phyloP scores from a whole-genome alignment of 2,888 invertebrate genomes.

The Tetragonisca angustula region DNA sequence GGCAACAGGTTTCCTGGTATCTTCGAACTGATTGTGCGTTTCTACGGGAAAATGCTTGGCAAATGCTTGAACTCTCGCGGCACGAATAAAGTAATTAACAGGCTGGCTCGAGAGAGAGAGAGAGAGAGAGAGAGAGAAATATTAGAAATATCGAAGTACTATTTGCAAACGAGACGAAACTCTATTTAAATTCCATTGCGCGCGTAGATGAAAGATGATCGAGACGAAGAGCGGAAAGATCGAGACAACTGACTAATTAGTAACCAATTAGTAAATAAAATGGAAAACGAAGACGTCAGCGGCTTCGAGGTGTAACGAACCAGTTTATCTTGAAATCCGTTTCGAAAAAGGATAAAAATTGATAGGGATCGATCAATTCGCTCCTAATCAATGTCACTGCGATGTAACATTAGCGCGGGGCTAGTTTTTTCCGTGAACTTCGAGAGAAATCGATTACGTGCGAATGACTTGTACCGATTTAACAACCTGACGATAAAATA shows the following conservation, averaged over 20 bases:
- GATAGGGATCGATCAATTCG: background rate
- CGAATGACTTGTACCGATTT: background rate
- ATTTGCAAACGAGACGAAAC: no score
- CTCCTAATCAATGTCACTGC: slow-evolving; percentile 1
- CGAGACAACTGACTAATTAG: no score
- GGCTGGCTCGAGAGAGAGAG: no score
- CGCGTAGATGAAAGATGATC: no score
- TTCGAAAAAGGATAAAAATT: background rate
- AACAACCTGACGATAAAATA: background rate
- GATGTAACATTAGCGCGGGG: background rate
- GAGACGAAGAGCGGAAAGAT: no score
- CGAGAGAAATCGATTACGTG: slow-evolving; percentile 20
- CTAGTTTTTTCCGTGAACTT: slow-evolving; percentile 20
- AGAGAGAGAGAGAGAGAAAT: no score
- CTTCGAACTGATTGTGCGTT: background rate
- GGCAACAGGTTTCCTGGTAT: background rate
- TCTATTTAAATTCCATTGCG: no score
- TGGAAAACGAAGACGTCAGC: background rate
- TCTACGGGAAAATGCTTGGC: background rate
- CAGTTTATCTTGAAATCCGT: background rate
- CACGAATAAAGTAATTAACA: no score
- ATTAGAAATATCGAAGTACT: no score
- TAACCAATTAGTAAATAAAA: no score
- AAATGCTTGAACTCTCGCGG: background rate
- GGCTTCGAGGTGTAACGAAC: background rate